Evolutionary conservation across 1,140 invertebrate species (phyloP).

Genomic region (Archivesica marissinica): DNA sequence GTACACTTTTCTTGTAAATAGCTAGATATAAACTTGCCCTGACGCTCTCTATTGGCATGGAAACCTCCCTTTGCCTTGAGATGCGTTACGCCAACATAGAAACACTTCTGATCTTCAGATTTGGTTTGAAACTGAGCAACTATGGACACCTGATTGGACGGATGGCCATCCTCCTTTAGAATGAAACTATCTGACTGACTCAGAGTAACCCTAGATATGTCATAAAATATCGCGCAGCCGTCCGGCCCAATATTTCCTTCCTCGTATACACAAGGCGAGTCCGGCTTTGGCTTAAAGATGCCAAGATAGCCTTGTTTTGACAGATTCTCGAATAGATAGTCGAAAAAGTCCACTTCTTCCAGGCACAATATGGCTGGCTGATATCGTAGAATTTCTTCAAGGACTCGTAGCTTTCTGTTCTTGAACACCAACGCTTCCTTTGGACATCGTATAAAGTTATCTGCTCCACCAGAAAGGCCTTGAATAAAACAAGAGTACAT

Average conservation of each 20-base stretch:
- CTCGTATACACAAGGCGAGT: constrained; percentile 90
- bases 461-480: constrained; percentile 90
- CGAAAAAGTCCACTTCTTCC: constrained; percentile 92
- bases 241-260: constrained; percentile 91
- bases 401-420: constrained; percentile 87
- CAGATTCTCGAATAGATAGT: constrained; percentile 88
- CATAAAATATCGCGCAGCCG: constrained; percentile 92
- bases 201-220: constrained; percentile 87
- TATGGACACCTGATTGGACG: constrained; percentile 90
- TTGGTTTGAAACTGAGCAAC: constrained; percentile 79
- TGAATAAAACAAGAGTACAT: constrained; percentile 62
- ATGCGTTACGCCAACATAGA: constrained; percentile 91
- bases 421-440: constrained; percentile 89
- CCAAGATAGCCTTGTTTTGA: constrained; percentile 88
- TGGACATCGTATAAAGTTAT: constrained; percentile 91
- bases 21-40: constrained; percentile 89
- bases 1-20: constrained; percentile 85
- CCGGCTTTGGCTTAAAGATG: constrained; percentile 91
- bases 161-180: constrained; percentile 89
- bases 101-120: constrained; percentile 77
- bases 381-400: constrained; percentile 90
- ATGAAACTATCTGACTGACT: constrained; percentile 87
- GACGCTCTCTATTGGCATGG: constrained; percentile 87
- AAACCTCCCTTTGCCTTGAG: constrained; percentile 89
- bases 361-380: constrained; percentile 90